phyloP scores from a whole-genome alignment of 2,113 vertebrate genomes.

The Montifringilla adamsi region DNA sequence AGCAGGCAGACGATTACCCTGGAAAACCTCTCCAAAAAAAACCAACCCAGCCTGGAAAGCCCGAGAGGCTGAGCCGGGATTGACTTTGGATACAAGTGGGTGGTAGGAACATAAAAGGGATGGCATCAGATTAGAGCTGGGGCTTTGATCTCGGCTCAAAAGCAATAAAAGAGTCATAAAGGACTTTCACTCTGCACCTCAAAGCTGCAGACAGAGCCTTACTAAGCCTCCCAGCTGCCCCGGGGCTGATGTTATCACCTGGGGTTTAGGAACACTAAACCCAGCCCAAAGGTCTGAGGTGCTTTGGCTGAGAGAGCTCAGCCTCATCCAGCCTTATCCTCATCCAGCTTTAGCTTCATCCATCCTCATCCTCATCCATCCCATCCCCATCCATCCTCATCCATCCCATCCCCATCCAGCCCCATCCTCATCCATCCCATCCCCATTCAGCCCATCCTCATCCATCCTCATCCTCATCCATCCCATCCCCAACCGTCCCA shows the following conservation, averaged over 20 bases:
- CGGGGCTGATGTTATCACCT: slow-evolving; percentile 29
- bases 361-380: rapidly evolving
- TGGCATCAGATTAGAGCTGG: slow-evolving; percentile 59
- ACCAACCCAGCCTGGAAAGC: neutral
- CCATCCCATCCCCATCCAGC: rapidly evolving
- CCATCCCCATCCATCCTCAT: too few relatives aligned
- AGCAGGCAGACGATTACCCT: slow-evolving; percentile 31
- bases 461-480: neutral
- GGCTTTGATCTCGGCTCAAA: slow-evolving; percentile 27
- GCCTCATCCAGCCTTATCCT: neutral
- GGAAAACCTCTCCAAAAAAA: slow-evolving; percentile 40
- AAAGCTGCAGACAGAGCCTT: slow-evolving; percentile 10
- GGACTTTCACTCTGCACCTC: slow-evolving; percentile 47
- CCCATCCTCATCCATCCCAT: rapidly evolving
- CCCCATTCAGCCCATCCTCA: neutral
- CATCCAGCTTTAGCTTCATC: too few relatives aligned
- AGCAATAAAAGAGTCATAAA: slow-evolving; percentile 62
- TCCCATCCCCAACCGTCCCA: rapidly evolving
- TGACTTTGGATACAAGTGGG: slow-evolving; percentile 47
- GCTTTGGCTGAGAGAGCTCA: neutral
- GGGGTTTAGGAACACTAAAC: neutral
- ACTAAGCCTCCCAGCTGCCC: neutral
- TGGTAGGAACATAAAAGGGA: slow-evolving; percentile 62
- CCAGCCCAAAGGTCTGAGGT: neutral
- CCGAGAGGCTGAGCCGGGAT: neutral